Evolutionary conservation across 2,888 invertebrate species (phyloP).

Genomic region (Cerceris rybyensis): DNA sequence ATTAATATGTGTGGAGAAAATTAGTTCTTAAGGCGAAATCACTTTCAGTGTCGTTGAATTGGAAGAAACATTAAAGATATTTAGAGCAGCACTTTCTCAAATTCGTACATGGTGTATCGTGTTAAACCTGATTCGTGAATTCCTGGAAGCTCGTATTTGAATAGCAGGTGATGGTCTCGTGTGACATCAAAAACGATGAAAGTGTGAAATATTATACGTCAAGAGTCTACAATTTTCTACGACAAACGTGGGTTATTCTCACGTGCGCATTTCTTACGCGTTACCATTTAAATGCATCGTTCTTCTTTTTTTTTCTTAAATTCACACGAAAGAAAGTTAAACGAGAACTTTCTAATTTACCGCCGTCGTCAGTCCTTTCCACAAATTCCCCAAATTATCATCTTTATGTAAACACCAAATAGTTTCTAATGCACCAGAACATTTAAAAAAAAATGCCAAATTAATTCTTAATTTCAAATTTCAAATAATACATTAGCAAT

Average conservation of each 20-base stretch:
- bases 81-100: not conserved
- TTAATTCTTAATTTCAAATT: too few relatives aligned
- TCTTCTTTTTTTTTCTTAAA: too few relatives aligned
- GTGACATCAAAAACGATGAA: constrained; percentile 2
- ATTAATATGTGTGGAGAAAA: too few relatives aligned
- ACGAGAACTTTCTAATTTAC: too few relatives aligned
- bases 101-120: constrained; percentile 30
- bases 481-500: too few relatives aligned
- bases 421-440: too few relatives aligned
- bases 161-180: not conserved
- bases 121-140: constrained; percentile 1
- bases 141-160: constrained; percentile 2
- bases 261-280: not conserved
- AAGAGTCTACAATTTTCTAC: not conserved
- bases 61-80: not conserved
- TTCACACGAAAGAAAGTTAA: too few relatives aligned
- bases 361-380: too few relatives aligned
- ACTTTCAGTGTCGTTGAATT: not conserved
- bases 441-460: too few relatives aligned
- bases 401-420: too few relatives aligned
- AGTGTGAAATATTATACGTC: not conserved
- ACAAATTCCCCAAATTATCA: too few relatives aligned
- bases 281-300: too few relatives aligned
- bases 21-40: not conserved
- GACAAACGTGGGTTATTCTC: not conserved